Percentiles rank a stretch among this genome's conserved stretches.
These are phyloP conservation scores for Lamellibrachia satsuma DNA, from an alignment of 2,888 invertebrate genomes.

Conservation along the genomic window DNA sequence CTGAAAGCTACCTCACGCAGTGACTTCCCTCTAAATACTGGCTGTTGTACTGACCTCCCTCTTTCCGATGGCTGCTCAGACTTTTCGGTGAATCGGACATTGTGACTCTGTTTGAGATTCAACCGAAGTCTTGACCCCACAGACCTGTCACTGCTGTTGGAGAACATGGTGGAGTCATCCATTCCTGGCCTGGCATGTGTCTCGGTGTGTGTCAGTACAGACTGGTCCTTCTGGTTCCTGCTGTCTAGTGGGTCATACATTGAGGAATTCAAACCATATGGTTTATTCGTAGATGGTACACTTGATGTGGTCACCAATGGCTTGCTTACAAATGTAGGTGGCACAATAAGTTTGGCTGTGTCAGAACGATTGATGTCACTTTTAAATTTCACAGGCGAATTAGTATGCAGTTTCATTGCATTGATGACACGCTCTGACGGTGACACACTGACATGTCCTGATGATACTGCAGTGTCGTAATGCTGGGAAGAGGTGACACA, in stretches of 20 bases:
- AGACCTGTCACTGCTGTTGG: background rate
- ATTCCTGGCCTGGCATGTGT: background rate
- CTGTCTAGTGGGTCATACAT: background rate
- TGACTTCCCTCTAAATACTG: background rate
- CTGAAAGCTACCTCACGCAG: background rate
- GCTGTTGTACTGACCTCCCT: background rate
- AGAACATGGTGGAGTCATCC: background rate
- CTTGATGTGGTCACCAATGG: background rate
- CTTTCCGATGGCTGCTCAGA: background rate
- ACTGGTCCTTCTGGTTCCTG: background rate
- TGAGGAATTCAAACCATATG: background rate
- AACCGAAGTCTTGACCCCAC: background rate
- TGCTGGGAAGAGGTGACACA: background rate
- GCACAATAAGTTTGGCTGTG: background rate
- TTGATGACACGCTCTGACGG: background rate
- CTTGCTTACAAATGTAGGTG: background rate
- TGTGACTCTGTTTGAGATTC: slow-evolving; percentile 17
- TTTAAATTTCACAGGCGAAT: background rate
- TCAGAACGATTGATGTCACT: background rate
- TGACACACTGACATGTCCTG: background rate
- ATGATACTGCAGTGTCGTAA: background rate
- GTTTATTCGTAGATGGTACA: background rate
- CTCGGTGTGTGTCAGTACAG: background rate
- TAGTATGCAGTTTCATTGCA: background rate
- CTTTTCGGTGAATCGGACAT: background rate